phyloP scores from a whole-genome alignment of 2,797 vertebrate species.

The Kryptolebias ocellatus region DNA sequence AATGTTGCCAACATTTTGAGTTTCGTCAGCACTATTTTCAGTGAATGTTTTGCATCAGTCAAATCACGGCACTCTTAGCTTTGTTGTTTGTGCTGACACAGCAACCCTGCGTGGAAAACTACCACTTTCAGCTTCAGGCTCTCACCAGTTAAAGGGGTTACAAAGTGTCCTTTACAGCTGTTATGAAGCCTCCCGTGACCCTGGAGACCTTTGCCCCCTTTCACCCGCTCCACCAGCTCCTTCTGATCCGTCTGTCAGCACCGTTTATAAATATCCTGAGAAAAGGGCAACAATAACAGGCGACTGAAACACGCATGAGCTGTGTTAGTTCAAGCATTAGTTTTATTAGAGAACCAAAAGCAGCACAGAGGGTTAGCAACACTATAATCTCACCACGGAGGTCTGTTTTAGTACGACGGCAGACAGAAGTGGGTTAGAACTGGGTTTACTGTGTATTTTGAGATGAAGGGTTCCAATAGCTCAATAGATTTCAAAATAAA shows the following conservation, averaged over 20 bases:
- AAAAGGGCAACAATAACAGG: neutral
- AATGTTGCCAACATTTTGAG: neutral
- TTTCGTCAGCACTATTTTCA: neutral
- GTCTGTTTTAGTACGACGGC: neutral
- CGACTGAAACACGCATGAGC: neutral
- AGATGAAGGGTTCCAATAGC: neutral
- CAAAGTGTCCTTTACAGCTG: constrained; percentile 2
- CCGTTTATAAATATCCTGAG: constrained; percentile 6
- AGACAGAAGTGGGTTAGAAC: no score
- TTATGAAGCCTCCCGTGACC: constrained; percentile 1
- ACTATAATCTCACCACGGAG: neutral
- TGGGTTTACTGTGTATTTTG: no score
- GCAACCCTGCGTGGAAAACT: constrained; percentile 1
- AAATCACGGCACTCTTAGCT: neutral
- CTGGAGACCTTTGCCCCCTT: neutral
- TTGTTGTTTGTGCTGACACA: constrained; percentile 1
- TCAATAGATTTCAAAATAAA: no score
- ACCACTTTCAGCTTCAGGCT: neutral
- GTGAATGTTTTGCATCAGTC: neutral
- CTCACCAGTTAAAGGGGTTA: neutral
- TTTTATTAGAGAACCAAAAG: neutral
- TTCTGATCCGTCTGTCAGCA: neutral
- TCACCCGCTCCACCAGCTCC: neutral
- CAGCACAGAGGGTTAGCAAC: neutral
- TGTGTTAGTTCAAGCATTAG: neutral